These are phyloP conservation scores for Atrina japonica DNA, from an alignment of 2,888 invertebrate species.

Conservation along the genomic window DNA sequence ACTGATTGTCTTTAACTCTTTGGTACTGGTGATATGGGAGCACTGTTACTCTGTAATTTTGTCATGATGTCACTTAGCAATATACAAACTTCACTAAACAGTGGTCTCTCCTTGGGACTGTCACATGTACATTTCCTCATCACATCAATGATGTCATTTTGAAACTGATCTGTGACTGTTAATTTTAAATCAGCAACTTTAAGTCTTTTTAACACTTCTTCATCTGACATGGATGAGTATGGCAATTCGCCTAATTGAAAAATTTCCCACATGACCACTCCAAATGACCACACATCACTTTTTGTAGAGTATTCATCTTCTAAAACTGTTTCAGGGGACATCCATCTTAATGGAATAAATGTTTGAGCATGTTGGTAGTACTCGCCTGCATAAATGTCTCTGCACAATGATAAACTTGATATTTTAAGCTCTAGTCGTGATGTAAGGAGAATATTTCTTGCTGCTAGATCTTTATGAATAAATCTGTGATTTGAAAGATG, in stretches of 20 bases:
- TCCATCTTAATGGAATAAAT: slow-evolving; percentile 91
- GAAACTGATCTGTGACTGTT: slow-evolving; percentile 71
- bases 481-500: slow-evolving; percentile 88
- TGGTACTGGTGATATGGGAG: slow-evolving; percentile 15
- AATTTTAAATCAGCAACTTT: slow-evolving; percentile 65
- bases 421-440: slow-evolving; percentile 90
- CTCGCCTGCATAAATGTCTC: slow-evolving; percentile 92
- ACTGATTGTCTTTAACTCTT: too few relatives aligned
- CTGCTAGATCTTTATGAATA: slow-evolving; percentile 95
- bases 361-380: slow-evolving; percentile 86
- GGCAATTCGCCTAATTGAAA: slow-evolving; percentile 90
- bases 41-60: slow-evolving; percentile 47
- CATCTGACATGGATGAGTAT: slow-evolving; percentile 88
- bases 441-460: slow-evolving; percentile 94
- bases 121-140: slow-evolving; percentile 76
- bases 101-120: slow-evolving; percentile 80
- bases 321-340: slow-evolving; percentile 91
- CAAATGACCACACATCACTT: slow-evolving; percentile 95
- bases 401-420: slow-evolving; percentile 88
- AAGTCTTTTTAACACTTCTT: slow-evolving; percentile 83
- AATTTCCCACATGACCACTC: slow-evolving; percentile 94
- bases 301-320: slow-evolving; percentile 96
- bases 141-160: slow-evolving; percentile 72
- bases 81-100: slow-evolving; percentile 78
- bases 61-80: slow-evolving; percentile 75